Evolutionary conservation across 2,113 vertebrate genomes (phyloP).

Genomic region (Ramphastos sulfuratus): DNA sequence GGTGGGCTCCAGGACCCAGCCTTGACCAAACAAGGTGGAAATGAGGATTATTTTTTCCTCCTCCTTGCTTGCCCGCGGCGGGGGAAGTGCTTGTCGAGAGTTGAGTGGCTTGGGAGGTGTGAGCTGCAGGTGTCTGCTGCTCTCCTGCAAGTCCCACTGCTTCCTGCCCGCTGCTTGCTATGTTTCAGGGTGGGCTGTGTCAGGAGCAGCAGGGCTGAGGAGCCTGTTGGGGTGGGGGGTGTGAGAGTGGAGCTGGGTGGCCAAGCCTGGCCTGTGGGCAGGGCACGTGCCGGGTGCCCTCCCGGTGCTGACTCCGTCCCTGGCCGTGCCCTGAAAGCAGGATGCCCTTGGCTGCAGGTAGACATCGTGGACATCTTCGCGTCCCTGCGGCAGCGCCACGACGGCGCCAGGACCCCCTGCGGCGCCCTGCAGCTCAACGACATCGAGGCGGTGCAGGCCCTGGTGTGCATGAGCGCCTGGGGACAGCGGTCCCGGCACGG

Average conservation of each 20-base stretch:
- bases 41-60: neutral
- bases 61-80: neutral
- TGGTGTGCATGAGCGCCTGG: constrained; percentile 98
- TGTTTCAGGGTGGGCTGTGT: too few species aligned
- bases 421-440: constrained; percentile 87
- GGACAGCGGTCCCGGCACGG: constrained; percentile 85
- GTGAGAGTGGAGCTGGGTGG: neutral
- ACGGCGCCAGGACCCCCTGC: constrained; percentile 81
- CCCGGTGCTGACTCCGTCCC: neutral
- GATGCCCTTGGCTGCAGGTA: constrained; percentile 79
- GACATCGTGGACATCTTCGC: constrained; percentile 81
- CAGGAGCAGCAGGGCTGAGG: neutral
- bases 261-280: neutral
- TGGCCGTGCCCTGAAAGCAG: constrained; percentile 50
- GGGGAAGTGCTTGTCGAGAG: neutral
- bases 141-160: neutral
- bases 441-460: constrained; percentile 92
- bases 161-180: neutral
- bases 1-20: neutral
- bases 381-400: constrained; percentile 82
- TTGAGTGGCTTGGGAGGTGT: neutral
- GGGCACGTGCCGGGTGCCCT: constrained; percentile 41
- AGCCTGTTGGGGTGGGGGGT: neutral
- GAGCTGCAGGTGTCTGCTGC: neutral
- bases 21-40: neutral